A percentile compares a stretch with the other conserved stretches of the same genome.
Conservation (phyloP, 1,140 invertebrate genomes). For the Episyrphus balteatus region DNA sequence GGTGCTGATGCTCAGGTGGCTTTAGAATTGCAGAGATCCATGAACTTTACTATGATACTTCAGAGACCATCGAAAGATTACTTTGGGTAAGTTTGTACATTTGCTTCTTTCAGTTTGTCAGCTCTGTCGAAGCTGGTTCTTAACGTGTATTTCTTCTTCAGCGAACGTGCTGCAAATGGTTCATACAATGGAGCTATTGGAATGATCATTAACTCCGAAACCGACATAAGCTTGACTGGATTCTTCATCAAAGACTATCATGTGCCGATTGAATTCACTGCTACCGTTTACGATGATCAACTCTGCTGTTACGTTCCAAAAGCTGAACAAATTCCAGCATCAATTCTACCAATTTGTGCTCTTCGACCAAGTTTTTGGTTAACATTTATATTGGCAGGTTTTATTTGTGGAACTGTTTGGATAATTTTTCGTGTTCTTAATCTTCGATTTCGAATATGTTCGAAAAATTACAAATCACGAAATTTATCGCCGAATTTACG, state of each 20-base stretch:
- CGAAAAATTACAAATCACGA: neutral
- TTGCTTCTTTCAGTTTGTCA: too few species aligned
- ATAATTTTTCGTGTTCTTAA: conserved; percentile 7
- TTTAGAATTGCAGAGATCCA: conserved; percentile 9
- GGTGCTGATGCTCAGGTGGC: conserved; percentile 28
- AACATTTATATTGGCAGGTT: conserved; percentile 19
- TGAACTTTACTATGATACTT: conserved; percentile 24
- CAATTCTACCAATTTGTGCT: conserved; percentile 32
- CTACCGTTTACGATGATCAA: conserved; percentile 32
- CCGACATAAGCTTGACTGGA: conserved; percentile 34
- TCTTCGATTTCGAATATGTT: neutral
- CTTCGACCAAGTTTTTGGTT: conserved; percentile 33
- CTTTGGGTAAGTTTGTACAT: conserved; percentile 27
- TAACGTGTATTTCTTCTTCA: too few species aligned
- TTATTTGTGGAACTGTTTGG: conserved; percentile 22
- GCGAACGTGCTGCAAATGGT: conserved; percentile 22
- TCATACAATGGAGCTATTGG: conserved; percentile 34
- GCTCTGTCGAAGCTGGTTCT: too few species aligned
- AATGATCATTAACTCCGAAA: conserved; percentile 22
- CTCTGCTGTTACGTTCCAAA: conserved; percentile 38
- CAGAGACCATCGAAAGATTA: conserved; percentile 25
- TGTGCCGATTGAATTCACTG: conserved; percentile 31
- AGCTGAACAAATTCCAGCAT: conserved; percentile 33
- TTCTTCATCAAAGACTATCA: conserved; percentile 38
- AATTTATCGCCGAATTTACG: conserved; percentile 12